A percentile compares a stretch with the other conserved stretches of the same genome.
Conservation (phyloP, 2,888 invertebrate species). For the Epiperipatus broadwayi region DNA sequence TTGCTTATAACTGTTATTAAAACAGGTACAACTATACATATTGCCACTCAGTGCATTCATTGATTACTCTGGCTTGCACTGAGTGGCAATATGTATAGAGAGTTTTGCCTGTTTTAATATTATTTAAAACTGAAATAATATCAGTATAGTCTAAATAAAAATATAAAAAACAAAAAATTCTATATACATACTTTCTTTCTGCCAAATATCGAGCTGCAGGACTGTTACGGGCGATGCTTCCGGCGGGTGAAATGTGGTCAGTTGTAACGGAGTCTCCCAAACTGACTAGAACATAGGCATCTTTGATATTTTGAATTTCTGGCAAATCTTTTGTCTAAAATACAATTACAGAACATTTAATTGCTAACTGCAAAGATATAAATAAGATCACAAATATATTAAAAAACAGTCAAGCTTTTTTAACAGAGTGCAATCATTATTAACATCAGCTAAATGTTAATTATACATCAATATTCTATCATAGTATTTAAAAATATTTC, state of each 20-base stretch:
- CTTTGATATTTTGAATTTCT: conserved; percentile 38
- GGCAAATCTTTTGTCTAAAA: conserved; percentile 38
- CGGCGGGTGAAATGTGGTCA: conserved; percentile 96
- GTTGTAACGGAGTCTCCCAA: conserved; percentile 94
- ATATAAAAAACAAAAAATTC: neutral
- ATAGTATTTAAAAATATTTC: conserved; percentile 5
- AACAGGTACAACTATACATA: too few species aligned
- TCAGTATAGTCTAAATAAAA: too few species aligned
- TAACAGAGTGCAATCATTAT: too few species aligned
- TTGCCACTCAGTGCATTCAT: too few species aligned
- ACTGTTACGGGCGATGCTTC: conserved; percentile 83
- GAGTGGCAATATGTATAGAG: too few species aligned
- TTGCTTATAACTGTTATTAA: too few species aligned
- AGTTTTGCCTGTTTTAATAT: too few species aligned
- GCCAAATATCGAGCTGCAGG: conserved; percentile 69
- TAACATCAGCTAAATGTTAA: too few species aligned
- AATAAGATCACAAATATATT: neutral
- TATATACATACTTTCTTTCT: conserved; percentile 39
- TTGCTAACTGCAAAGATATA: neutral
- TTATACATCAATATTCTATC: neutral
- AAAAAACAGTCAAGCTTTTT: conserved; percentile 7
- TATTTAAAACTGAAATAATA: too few species aligned
- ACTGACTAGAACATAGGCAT: conserved; percentile 61
- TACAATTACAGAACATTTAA: neutral
- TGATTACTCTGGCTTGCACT: too few species aligned